Evolutionary conservation across 2,888 invertebrate species (phyloP).

Genomic region (Agapetus fuscipes): DNA sequence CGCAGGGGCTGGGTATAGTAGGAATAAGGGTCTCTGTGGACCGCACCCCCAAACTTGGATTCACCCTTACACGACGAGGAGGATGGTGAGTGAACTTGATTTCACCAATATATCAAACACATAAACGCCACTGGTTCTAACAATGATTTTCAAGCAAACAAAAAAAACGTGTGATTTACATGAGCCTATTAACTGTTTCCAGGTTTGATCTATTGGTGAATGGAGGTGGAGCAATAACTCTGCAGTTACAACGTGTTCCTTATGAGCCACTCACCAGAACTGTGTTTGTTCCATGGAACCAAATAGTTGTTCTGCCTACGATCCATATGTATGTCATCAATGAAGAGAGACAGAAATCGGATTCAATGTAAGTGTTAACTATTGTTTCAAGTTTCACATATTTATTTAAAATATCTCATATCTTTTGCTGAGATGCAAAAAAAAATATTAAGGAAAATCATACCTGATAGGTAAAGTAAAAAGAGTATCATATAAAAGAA

Average conservation of each 20-base stretch:
- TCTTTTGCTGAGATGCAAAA: too few species aligned
- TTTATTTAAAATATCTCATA: too few species aligned
- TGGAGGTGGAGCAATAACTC: constrained; percentile 93
- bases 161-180: background rate
- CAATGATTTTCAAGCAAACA: background rate
- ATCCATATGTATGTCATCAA: constrained; percentile 80
- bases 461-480: too few species aligned
- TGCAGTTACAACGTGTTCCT: constrained; percentile 93
- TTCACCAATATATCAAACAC: too few species aligned
- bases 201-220: constrained; percentile 99
- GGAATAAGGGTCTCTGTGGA: constrained; percentile 96
- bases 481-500: too few species aligned
- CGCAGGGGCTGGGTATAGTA: constrained; percentile 90
- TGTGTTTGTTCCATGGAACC: constrained; percentile 96
- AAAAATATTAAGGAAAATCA: too few species aligned
- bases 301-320: constrained; percentile 86
- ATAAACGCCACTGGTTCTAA: background rate
- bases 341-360: constrained; percentile 49
- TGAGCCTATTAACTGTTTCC: too few species aligned
- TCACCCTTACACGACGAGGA: constrained; percentile 86
- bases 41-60: constrained; percentile 88
- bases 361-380: constrained; percentile 37
- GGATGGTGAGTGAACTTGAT: constrained; percentile 82
- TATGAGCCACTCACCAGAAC: constrained; percentile 82
- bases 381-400: too few species aligned